Conservation (phyloP, 2,888 invertebrate genomes). For the Synanthedon vespiformis region DNA sequence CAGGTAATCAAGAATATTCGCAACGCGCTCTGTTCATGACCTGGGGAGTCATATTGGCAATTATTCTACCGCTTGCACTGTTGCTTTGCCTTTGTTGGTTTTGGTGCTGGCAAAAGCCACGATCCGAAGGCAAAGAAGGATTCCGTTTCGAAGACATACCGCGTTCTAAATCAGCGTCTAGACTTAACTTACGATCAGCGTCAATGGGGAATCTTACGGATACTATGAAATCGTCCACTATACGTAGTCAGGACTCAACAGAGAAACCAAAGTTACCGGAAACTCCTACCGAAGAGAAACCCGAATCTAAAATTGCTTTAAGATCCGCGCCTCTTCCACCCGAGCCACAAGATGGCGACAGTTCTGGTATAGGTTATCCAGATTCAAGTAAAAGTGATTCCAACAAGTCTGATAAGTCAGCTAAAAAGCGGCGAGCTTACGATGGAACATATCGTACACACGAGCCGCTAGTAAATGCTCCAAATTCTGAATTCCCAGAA, state of each 20-base stretch:
- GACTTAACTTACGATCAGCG: conserved; percentile 65
- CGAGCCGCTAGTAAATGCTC: conserved; percentile 82
- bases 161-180: conserved; percentile 71
- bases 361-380: conserved; percentile 64
- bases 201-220: conserved; percentile 68
- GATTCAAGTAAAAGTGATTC: conserved; percentile 65
- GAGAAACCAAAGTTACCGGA: conserved; percentile 42
- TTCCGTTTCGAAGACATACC: conserved; percentile 69
- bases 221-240: conserved; percentile 54
- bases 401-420: conserved; percentile 63
- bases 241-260: conserved; percentile 45
- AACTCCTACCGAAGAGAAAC: conserved; percentile 47
- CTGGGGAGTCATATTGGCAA: conserved; percentile 78
- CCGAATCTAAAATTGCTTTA: conserved; percentile 23
- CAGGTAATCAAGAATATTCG: conserved; percentile 77
- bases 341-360: conserved; percentile 52
- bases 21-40: conserved; percentile 80
- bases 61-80: conserved; percentile 76
- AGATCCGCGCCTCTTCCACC: conserved; percentile 37
- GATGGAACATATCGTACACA: conserved; percentile 87
- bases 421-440: conserved; percentile 79
- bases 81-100: conserved; percentile 74
- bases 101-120: conserved; percentile 72
- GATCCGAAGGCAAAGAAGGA: conserved; percentile 68
- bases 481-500: conserved; percentile 83